Percentiles rank a stretch among this genome's conserved stretches.
Evolutionary conservation across 2,888 invertebrate species (phyloP).

Genomic region (Tipula unca): DNA sequence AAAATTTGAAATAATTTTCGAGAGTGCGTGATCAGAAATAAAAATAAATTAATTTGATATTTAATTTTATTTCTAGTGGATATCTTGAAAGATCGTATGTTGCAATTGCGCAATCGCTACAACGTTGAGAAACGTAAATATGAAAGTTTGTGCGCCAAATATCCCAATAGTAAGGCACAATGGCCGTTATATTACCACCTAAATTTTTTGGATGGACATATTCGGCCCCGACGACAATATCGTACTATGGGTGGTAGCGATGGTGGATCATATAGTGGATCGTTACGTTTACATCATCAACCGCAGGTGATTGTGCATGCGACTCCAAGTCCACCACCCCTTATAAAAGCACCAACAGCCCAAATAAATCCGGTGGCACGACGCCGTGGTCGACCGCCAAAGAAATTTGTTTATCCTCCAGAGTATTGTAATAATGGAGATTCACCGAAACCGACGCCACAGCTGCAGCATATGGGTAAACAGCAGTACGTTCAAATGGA

Average conservation of each 20-base stretch:
- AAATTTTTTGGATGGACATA: conserved; percentile 39
- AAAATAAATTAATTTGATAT: neutral
- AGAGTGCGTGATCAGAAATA: neutral
- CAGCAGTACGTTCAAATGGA: neutral
- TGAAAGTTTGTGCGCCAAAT: conserved; percentile 29
- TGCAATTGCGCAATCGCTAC: conserved; percentile 41
- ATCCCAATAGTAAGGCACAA: conserved; percentile 34
- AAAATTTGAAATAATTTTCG: neutral
- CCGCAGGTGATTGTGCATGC: conserved; percentile 17
- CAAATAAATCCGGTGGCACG: conserved; percentile 9
- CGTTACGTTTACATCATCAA: conserved; percentile 25
- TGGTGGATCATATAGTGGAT: conserved; percentile 27
- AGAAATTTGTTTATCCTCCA: neutral
- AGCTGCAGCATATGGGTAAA: neutral
- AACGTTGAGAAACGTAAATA: conserved; percentile 41
- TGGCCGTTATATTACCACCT: conserved; percentile 41
- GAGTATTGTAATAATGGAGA: neutral
- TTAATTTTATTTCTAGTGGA: conserved; percentile 31
- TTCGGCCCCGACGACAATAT: conserved; percentile 38
- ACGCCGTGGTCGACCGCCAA: neutral
- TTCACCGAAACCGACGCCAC: neutral
- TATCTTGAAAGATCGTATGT: conserved; percentile 40
- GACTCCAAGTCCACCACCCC: neutral
- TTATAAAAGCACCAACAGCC: neutral
- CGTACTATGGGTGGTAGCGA: conserved; percentile 26